Conservation (phyloP, 2,888 invertebrate genomes). For the Harpagoxenus sublaevis region DNA sequence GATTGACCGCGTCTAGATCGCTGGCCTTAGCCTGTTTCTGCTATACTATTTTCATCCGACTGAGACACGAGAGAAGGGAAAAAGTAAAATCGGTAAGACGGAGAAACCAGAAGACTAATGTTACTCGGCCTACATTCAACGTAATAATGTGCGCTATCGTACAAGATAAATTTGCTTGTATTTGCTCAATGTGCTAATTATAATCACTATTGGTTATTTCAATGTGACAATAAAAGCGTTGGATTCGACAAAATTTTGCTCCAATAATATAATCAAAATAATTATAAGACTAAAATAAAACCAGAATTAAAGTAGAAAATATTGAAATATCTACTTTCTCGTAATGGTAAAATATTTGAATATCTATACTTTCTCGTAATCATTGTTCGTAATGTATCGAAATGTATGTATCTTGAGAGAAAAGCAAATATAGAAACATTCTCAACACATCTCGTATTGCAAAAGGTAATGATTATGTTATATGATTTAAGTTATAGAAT, state of each 20-base stretch:
- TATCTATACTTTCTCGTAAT: too few relatives aligned
- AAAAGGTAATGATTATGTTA: not conserved
- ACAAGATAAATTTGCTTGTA: not conserved
- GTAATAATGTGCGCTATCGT: not conserved
- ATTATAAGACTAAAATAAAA: not conserved
- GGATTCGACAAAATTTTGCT: not conserved
- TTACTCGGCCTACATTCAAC: constrained; percentile 22
- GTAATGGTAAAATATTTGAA: not conserved
- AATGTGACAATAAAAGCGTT: not conserved
- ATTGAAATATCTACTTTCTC: not conserved
- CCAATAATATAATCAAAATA: not conserved
- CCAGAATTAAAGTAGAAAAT: not conserved
- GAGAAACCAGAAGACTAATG: constrained; percentile 15
- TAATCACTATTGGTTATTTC: not conserved
- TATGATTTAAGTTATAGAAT: constrained; percentile 23
- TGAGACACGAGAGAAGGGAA: not conserved
- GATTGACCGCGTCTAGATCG: not conserved
- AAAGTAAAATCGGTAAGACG: constrained; percentile 10
- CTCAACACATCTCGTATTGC: not conserved
- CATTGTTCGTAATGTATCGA: not conserved
- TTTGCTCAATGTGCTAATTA: not conserved
- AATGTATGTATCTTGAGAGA: not conserved
- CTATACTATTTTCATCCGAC: constrained; percentile 26
- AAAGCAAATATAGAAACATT: not conserved
- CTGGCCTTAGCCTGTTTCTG: constrained; percentile 42